Base-by-base conservation (phyloP, 2,113 vertebrate species). In the Hippolais icterina region DNA sequence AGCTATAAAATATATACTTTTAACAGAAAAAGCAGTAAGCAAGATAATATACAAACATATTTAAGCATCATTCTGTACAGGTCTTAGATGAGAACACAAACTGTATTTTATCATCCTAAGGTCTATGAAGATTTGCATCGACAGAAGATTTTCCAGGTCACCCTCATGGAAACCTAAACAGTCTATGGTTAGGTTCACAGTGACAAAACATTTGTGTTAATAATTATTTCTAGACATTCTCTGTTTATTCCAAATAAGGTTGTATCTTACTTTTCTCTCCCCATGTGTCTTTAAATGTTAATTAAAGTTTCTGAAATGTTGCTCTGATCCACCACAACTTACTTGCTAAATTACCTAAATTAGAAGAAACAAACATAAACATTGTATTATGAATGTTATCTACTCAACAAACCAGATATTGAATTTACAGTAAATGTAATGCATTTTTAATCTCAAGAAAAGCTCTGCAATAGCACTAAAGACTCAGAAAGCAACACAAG, bases 361-460 rank as follows among this genome's bases (percentile, higher is more conserved):
- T 66, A 72, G 46, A 85, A 88, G 49, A 93, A 52, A 92, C 31
- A 94, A 91, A 87, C 25, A 52, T 25, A 93, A 89, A 69, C 50
- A 57, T 31, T 71, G 56, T 17, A 7, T 85, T 87, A 87, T 57
- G 49, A 89, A 93, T 87, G 49, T 80, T 69, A 83, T 75, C 77
- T 84, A 35, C 63, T 54, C 42, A 83, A 74, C 37, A 94, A 89
- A 80, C 12, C 28, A 70, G n/a, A 82, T 61, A 92, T 2, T 83
- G 69, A 88, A 83, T 89, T 86, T 89, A 88, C n/a, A 81, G 46
- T 59, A 72, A 49, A 66, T 21, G 35, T 50, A 94, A 92, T 60
- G 83, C 29, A 87, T 68, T 88, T 93, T 93, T 91, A 49, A 95
- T 82, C 75, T 83, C 35, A 63, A 93, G 79, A 83, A 89, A 89